These are phyloP conservation scores for Polydrusus tereticollis DNA, from an alignment of 2,888 invertebrate species.

Conservation along the genomic window DNA sequence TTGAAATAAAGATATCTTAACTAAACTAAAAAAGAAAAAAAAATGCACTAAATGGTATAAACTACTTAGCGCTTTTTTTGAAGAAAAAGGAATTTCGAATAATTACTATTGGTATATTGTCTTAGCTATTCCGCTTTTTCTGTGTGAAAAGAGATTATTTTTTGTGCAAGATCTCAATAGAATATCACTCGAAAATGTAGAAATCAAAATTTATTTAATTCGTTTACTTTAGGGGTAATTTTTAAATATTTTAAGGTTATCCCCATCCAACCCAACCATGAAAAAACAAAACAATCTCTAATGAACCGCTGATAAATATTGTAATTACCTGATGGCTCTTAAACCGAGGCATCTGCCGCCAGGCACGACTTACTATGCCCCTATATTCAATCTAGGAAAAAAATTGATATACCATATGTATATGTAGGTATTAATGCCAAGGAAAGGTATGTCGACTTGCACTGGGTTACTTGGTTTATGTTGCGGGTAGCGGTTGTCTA, in stretches of 20 bases:
- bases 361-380: slow-evolving; percentile 30
- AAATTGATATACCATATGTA: slow-evolving; percentile 40
- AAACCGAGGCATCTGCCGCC: slow-evolving; percentile 32
- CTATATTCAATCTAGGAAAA: slow-evolving; percentile 28
- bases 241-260: background rate
- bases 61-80: too few relatives aligned
- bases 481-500: slow-evolving; percentile 36
- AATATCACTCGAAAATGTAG: too few relatives aligned
- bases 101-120: too few relatives aligned
- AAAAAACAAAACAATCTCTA: background rate
- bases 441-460: slow-evolving; percentile 6
- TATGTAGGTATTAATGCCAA: slow-evolving; percentile 36
- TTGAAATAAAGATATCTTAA: too few relatives aligned
- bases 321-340: slow-evolving; percentile 27
- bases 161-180: too few relatives aligned
- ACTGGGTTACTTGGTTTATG: slow-evolving; percentile 39
- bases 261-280: background rate
- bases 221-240: too few relatives aligned
- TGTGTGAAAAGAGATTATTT: too few relatives aligned
- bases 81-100: too few relatives aligned
- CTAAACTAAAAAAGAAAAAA: too few relatives aligned
- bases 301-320: background rate
- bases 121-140: too few relatives aligned
- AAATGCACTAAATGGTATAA: too few relatives aligned
- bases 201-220: too few relatives aligned